phyloP scores from a whole-genome alignment of 2,888 invertebrate genomes.

The Yponomeuta cagnagella region DNA sequence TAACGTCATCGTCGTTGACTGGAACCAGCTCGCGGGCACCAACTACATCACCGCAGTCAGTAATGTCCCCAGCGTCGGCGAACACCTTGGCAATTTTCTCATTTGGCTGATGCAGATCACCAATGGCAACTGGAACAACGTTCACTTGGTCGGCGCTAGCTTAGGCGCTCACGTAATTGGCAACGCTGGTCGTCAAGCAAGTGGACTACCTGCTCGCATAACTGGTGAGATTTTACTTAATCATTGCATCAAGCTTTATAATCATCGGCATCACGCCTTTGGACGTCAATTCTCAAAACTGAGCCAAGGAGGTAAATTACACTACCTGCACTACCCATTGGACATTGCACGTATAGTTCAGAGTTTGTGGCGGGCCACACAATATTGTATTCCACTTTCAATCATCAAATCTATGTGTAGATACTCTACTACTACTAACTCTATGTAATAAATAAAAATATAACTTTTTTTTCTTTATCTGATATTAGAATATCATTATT shows the following conservation, averaged over 20 bases:
- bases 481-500: too few species aligned
- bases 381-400: too few species aligned
- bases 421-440: too few species aligned
- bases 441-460: too few species aligned
- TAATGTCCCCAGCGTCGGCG: constrained; percentile 44
- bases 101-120: constrained; percentile 44
- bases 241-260: neutral
- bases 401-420: too few species aligned
- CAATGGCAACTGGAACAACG: constrained; percentile 50
- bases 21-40: constrained; percentile 37
- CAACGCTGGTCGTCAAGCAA: constrained; percentile 41
- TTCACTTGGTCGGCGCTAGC: constrained; percentile 59
- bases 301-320: too few species aligned
- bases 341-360: too few species aligned
- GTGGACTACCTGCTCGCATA: constrained; percentile 37
- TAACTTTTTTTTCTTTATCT: too few species aligned
- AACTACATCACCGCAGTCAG: constrained; percentile 32
- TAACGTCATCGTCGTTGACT: constrained; percentile 55
- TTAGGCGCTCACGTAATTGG: constrained; percentile 61
- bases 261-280: neutral
- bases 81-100: constrained; percentile 46
- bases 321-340: too few species aligned
- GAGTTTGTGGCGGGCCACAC: too few species aligned
- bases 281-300: too few species aligned
- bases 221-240: constrained; percentile 37